Conservation (phyloP, 2,888 invertebrate genomes). For the Tyria jacobaeae region DNA sequence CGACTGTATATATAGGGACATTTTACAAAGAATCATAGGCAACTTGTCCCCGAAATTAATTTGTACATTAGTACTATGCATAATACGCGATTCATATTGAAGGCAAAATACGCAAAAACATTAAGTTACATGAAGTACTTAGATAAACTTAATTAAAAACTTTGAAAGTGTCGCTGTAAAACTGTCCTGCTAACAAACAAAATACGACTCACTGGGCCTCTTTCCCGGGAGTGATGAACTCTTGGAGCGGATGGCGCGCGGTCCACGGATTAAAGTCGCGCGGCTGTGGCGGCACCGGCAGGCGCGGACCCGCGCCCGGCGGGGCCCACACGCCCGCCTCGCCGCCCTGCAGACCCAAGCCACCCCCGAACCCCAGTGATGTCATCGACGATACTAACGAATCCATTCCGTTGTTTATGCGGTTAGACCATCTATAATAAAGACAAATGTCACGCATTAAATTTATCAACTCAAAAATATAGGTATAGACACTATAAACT, state of each 20-base stretch:
- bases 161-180: too few relatives aligned
- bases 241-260: conserved; percentile 73
- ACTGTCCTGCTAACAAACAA: conserved; percentile 33
- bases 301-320: conserved; percentile 45
- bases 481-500: too few relatives aligned
- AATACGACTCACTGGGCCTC: conserved; percentile 59
- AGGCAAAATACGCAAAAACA: not conserved
- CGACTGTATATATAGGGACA: too few relatives aligned
- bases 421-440: conserved; percentile 60
- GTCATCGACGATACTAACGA: conserved; percentile 65
- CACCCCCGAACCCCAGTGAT: conserved; percentile 53
- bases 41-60: not conserved
- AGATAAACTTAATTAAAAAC: too few relatives aligned
- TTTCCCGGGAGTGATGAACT: conserved; percentile 67
- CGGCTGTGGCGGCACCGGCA: conserved; percentile 46
- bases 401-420: conserved; percentile 61
- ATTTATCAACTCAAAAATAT: not conserved
- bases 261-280: conserved; percentile 80
- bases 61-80: not conserved
- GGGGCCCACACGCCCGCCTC: conserved; percentile 67
- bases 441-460: not conserved
- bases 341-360: conserved; percentile 48
- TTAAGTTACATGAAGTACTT: not conserved
- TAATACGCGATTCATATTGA: too few relatives aligned
- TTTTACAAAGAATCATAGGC: too few relatives aligned